phyloP scores from a whole-genome alignment of 2,888 invertebrate species.

The Cheilosia vernalis region DNA sequence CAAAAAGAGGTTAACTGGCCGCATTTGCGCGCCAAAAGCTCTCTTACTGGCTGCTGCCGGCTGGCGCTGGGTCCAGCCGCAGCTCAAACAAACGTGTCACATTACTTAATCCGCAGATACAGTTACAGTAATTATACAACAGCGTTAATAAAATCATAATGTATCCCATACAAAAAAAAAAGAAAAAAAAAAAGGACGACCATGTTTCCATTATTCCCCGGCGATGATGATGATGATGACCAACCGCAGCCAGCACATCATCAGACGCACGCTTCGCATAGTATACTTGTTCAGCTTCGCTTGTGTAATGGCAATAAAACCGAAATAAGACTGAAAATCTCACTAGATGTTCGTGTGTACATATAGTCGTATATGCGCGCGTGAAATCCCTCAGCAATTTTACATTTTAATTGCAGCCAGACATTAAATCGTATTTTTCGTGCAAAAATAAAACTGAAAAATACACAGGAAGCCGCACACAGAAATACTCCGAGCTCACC shows the following conservation, averaged over 20 bases:
- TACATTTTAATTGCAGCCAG: conserved; percentile 68
- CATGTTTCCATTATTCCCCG: conserved; percentile 33
- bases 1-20: conserved; percentile 22
- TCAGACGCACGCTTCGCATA: not conserved
- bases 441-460: conserved; percentile 28
- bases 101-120: conserved; percentile 69
- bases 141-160: conserved; percentile 60
- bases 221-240: conserved; percentile 30
- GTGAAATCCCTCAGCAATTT: conserved; percentile 62
- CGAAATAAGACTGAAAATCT: conserved; percentile 40
- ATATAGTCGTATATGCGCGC: not conserved
- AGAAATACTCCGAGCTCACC: conserved; percentile 42
- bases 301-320: conserved; percentile 50
- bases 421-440: conserved; percentile 57
- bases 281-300: conserved; percentile 23
- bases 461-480: conserved; percentile 61
- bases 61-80: not conserved
- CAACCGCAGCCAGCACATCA: conserved; percentile 11
- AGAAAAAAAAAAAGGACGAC: conserved; percentile 11
- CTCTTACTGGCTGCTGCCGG: not conserved
- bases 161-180: conserved; percentile 41
- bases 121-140: conserved; percentile 68
- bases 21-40: conserved; percentile 13
- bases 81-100: conserved; percentile 3
- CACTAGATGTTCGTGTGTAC: not conserved